A percentile compares a stretch with the other conserved stretches of the same genome.
phyloP scores from a whole-genome alignment of 2,113 vertebrate species.

The Eulacestoma nigropectus region DNA sequence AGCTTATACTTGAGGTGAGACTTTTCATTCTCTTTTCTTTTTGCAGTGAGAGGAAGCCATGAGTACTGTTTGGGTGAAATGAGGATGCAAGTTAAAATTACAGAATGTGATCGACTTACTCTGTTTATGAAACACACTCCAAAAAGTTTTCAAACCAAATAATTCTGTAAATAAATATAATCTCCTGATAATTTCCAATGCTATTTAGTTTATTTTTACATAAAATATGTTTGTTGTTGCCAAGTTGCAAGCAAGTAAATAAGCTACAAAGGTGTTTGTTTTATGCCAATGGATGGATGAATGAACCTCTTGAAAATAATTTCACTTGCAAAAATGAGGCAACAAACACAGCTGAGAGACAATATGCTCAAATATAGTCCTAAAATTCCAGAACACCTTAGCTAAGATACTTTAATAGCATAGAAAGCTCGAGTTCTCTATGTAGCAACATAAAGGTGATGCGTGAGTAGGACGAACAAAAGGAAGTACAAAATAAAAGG shows the following conservation, averaged over 20 bases:
- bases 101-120: not conserved
- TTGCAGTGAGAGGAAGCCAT: not conserved
- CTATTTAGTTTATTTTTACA: not conserved
- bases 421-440: not conserved
- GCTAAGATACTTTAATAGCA: not conserved
- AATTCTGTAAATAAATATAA: not conserved
- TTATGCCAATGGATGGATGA: not conserved
- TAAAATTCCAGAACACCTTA: not conserved
- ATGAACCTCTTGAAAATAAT: not conserved
- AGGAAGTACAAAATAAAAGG: not conserved
- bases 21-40: constrained; percentile 8
- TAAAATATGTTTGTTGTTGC: not conserved
- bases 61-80: not conserved
- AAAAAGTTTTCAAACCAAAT: constrained; percentile 18
- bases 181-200: not conserved
- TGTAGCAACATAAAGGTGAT: not conserved
- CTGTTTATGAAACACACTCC: not conserved
- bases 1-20: constrained; percentile 31
- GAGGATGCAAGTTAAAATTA: not conserved
- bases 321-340: not conserved
- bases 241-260: not conserved
- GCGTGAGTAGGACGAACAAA: not conserved
- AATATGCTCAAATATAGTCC: not conserved
- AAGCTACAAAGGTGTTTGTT: not conserved
- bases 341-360: not conserved